These are phyloP conservation scores for Drosophila eugracilis DNA, from an alignment of 1,140 invertebrate species.

Conservation along the genomic window DNA sequence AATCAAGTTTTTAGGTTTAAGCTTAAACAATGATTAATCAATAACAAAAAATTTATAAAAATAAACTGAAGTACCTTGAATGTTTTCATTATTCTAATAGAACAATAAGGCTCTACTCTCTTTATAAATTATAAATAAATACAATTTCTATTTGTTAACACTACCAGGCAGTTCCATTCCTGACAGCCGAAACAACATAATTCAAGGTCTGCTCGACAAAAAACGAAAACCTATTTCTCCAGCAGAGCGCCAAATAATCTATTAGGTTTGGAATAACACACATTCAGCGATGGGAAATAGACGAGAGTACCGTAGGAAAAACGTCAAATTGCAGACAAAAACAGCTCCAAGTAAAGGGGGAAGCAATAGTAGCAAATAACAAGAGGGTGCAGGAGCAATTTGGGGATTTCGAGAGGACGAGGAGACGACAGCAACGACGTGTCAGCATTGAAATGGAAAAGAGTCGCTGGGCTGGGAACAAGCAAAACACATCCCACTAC, in stretches of 20 bases:
- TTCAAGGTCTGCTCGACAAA: conserved; percentile 35
- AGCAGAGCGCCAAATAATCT: conserved; percentile 68
- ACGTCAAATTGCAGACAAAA: conserved; percentile 36
- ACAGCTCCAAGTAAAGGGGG: conserved; percentile 6
- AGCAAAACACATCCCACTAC: conserved; percentile 62
- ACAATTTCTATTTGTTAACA: neutral
- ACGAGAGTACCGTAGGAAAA: conserved; percentile 42
- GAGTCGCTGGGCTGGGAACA: conserved; percentile 37
- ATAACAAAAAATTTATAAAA: too few species aligned
- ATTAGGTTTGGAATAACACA: conserved; percentile 63
- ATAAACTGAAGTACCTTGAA: too few species aligned
- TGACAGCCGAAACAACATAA: conserved; percentile 39
- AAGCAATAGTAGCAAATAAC: conserved; percentile 20
- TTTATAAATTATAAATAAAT: too few species aligned
- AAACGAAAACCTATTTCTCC: conserved; percentile 42
- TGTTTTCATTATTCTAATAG: too few species aligned
- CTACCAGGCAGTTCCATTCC: conserved; percentile 18
- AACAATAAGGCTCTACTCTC: too few species aligned
- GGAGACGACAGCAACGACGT: conserved; percentile 45
- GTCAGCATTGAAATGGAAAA: conserved; percentile 65
- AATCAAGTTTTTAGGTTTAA: too few species aligned
- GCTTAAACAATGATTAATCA: too few species aligned
- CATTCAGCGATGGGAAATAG: conserved; percentile 45
- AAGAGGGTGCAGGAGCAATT: conserved; percentile 1
- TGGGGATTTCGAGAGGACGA: conserved; percentile 1